Conservation (phyloP, 2,888 invertebrate species). For the Sesia bembeciformis region DNA sequence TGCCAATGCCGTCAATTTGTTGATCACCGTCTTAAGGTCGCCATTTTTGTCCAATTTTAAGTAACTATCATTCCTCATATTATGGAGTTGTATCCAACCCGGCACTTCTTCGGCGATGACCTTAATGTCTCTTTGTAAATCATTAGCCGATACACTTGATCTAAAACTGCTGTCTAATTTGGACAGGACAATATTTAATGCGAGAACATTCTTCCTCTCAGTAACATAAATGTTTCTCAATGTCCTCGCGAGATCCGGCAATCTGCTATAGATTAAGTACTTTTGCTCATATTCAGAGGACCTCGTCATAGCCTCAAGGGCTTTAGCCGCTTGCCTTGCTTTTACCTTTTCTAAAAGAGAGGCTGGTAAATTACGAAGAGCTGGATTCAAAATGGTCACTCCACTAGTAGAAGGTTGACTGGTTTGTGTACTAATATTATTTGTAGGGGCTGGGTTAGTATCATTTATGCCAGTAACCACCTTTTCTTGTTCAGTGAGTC, state of each 20-base stretch:
- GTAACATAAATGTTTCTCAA: conserved; percentile 89
- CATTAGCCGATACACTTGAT: conserved; percentile 78
- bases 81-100: conserved; percentile 82
- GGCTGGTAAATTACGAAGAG: conserved; percentile 86
- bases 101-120: conserved; percentile 83
- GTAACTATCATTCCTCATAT: conserved; percentile 80
- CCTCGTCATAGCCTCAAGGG: conserved; percentile 87
- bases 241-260: conserved; percentile 90
- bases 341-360: conserved; percentile 89
- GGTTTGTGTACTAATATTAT: conserved; percentile 28
- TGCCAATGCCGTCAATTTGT: conserved; percentile 78
- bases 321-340: conserved; percentile 90
- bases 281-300: conserved; percentile 82
- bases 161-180: conserved; percentile 87
- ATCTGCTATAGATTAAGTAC: conserved; percentile 80
- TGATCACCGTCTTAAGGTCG: conserved; percentile 79
- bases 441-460: conserved; percentile 22
- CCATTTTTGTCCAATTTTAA: conserved; percentile 84
- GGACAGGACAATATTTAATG: conserved; percentile 81
- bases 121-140: conserved; percentile 84
- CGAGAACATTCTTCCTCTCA: conserved; percentile 88
- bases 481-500: conserved; percentile 53
- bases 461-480: conserved; percentile 7
- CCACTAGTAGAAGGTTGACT: conserved; percentile 47
- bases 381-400: conserved; percentile 66